A percentile compares a stretch with the other conserved stretches of the same genome.
Conservation (phyloP, 2,113 vertebrate species). For the Chaetodon trifascialis region DNA sequence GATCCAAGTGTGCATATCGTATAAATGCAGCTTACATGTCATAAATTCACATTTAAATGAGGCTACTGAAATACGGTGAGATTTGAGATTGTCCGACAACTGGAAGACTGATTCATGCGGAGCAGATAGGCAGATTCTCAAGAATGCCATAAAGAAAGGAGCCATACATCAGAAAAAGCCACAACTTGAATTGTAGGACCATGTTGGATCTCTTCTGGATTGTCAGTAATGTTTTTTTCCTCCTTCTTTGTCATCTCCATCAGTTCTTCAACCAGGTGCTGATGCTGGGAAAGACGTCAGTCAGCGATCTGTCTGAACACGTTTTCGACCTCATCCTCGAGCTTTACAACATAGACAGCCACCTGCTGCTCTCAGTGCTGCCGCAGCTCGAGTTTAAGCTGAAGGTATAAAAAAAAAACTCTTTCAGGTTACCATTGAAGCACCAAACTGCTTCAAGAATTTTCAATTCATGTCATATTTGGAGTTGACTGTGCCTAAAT, state of each 20-base stretch:
- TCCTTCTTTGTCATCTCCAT: not conserved
- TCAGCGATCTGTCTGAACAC: conserved; percentile 98
- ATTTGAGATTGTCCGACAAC: not conserved
- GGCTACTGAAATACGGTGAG: not conserved
- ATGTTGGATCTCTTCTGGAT: not conserved
- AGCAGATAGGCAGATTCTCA: not conserved
- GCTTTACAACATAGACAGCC: conserved; percentile 98
- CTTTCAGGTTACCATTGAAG: not conserved
- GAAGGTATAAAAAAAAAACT: conserved; percentile 86
- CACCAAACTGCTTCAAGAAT: not conserved
- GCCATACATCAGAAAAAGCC: not conserved
- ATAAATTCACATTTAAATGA: not conserved
- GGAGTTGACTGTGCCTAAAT: not conserved
- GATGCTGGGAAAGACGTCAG: conserved; percentile 99
- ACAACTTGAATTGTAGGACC: not conserved
- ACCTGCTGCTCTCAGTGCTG: conserved; percentile 97
- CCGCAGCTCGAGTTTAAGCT: conserved; percentile 99
- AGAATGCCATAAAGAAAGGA: not conserved
- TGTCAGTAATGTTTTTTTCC: not conserved
- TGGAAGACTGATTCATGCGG: not conserved
- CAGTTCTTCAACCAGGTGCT: conserved; percentile 99
- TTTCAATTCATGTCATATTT: not conserved
- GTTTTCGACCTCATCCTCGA: conserved; percentile 99
- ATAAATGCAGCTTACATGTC: not conserved
- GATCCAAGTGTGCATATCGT: not conserved